Percentiles rank a stretch among this genome's conserved stretches.
These are phyloP conservation scores for Trichopoda pennipes DNA, from an alignment of 2,888 invertebrate species.

Conservation along the genomic window DNA sequence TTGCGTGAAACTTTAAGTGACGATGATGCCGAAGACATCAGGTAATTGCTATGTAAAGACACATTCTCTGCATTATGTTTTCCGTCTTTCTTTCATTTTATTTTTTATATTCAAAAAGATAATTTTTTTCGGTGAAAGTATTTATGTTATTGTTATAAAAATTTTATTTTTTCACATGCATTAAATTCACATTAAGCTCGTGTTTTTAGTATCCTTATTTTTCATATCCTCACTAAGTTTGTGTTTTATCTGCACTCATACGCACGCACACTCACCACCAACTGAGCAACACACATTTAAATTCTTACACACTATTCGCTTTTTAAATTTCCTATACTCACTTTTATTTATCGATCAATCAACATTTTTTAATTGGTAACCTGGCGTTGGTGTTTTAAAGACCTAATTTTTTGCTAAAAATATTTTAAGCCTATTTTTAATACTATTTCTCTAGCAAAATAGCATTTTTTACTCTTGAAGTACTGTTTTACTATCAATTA, in stretches of 20 bases:
- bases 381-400: constrained; percentile 46
- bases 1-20: constrained; percentile 52
- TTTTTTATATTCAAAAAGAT: constrained; percentile 22
- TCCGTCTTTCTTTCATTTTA: constrained; percentile 31
- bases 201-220: constrained; percentile 10
- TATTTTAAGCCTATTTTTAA: not conserved
- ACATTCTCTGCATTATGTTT: not conserved
- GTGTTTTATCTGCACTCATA: constrained; percentile 29
- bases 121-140: constrained; percentile 70
- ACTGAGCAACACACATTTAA: not conserved
- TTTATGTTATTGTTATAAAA: constrained; percentile 31
- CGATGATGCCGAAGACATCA: constrained; percentile 76
- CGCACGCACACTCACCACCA: not conserved
- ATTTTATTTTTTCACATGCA: not conserved
- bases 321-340: not conserved
- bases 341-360: constrained; percentile 16
- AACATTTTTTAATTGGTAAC: constrained; percentile 21
- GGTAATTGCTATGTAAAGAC: constrained; percentile 72
- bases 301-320: constrained; percentile 3
- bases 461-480: too few relatives aligned
- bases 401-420: constrained; percentile 40
- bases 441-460: too few relatives aligned
- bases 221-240: constrained; percentile 7
- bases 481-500: too few relatives aligned
- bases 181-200: constrained; percentile 7